Conservation (phyloP, 2,113 vertebrate genomes). For the Cryptoleucopteryx plumbea region DNA sequence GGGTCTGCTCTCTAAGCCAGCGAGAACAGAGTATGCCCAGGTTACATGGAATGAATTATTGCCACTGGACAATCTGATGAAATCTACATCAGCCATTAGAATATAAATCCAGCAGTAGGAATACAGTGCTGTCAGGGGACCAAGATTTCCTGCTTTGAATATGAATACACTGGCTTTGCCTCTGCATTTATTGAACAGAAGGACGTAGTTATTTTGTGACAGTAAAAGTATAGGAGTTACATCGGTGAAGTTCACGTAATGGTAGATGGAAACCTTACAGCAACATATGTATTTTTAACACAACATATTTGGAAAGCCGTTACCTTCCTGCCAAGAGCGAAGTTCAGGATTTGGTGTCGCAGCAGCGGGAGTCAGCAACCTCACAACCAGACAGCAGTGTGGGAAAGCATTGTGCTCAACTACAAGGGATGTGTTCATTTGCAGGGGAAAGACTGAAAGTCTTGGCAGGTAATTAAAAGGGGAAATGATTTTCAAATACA, state of each 20-base stretch:
- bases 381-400: neutral
- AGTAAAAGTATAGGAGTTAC: neutral
- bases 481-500: slow-evolving; percentile 47
- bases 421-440: slow-evolving; percentile 34
- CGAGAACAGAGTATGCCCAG: neutral
- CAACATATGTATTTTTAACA: neutral
- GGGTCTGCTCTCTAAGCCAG: neutral
- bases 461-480: slow-evolving; percentile 57
- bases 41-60: slow-evolving; percentile 2
- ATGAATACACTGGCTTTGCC: neutral
- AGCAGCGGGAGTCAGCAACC: neutral
- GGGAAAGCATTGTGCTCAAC: slow-evolving; percentile 15
- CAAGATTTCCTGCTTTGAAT: slow-evolving; percentile 27
- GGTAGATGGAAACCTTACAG: neutral
- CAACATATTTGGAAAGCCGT: neutral
- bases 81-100: slow-evolving; percentile 11
- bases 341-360: neutral
- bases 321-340: slow-evolving; percentile 10
- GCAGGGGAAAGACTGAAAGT: slow-evolving; percentile 21
- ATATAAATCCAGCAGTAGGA: neutral
- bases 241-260: neutral
- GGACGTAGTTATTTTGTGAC: neutral
- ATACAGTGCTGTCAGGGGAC: neutral
- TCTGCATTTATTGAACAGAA: neutral
- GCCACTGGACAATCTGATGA: slow-evolving; percentile 28